Percentiles rank a stretch among this genome's conserved stretches.
phyloP scores from a whole-genome alignment of 2,113 vertebrate species.

The Typhlomys cinereus region DNA sequence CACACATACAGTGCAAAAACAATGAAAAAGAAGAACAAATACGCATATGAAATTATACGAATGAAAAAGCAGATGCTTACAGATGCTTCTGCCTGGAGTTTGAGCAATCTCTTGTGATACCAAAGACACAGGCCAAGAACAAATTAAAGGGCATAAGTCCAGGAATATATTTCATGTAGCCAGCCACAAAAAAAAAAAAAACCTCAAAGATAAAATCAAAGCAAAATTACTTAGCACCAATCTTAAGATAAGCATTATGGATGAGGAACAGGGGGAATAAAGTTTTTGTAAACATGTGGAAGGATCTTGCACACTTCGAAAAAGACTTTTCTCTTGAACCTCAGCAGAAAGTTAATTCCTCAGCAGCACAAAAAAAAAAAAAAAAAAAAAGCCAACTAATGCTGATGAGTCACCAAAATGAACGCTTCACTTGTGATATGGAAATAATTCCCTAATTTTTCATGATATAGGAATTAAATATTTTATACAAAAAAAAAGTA shows the following conservation, averaged over 20 bases:
- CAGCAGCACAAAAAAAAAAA: no score
- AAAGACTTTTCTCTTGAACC: no score
- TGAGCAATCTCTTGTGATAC: background rate
- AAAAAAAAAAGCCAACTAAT: background rate
- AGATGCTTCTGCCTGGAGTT: background rate
- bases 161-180: conserved; percentile 91
- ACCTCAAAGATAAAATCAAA: conserved; percentile 90
- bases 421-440: background rate
- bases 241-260: conserved; percentile 69
- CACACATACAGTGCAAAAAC: no score
- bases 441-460: background rate
- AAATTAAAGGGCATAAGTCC: conserved; percentile 87
- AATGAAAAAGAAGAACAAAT: no score
- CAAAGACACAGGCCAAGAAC: conserved; percentile 90
- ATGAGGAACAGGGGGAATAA: background rate
- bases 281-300: background rate
- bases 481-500: background rate
- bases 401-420: background rate
- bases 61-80: background rate
- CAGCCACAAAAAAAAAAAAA: conserved; percentile 86
- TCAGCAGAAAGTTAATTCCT: background rate
- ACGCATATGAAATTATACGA: background rate
- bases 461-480: background rate
- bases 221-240: conserved; percentile 86
- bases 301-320: background rate